Evolutionary conservation across 2,113 vertebrate species (phyloP).

Genomic region (Daubentonia madagascariensis): DNA sequence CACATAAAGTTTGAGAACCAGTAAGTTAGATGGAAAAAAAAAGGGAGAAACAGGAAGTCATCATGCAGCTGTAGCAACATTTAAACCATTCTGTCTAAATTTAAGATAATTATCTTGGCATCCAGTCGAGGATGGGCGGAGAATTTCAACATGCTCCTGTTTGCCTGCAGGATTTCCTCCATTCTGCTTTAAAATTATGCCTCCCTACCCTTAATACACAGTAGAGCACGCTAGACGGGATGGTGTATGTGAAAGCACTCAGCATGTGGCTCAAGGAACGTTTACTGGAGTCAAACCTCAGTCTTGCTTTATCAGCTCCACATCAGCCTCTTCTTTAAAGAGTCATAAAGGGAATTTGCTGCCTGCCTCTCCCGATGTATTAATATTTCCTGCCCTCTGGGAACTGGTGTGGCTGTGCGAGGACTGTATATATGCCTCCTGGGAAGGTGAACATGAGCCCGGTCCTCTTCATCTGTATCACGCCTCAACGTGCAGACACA

Average conservation of each 20-base stretch:
- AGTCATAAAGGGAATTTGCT: accelerated
- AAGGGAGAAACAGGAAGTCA: not conserved
- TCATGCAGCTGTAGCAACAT: not conserved
- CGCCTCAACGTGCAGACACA: not conserved
- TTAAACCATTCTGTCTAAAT: not conserved
- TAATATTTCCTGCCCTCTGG: not conserved
- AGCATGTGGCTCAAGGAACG: accelerated
- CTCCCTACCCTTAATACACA: accelerated
- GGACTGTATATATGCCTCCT: accelerated
- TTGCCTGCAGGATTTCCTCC: not conserved
- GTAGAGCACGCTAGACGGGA: not conserved
- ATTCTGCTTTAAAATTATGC: not conserved
- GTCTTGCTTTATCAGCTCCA: not conserved
- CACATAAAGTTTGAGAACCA: not conserved
- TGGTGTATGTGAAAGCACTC: accelerated
- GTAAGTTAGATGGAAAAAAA: not conserved
- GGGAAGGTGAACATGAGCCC: not conserved
- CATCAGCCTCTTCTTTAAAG: not conserved
- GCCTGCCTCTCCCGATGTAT: not conserved
- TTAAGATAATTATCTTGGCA: not conserved
- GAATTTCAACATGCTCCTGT: not conserved
- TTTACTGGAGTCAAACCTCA: not conserved
- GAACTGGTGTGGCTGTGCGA: accelerated
- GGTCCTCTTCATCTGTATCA: not conserved
- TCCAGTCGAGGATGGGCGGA: accelerated